Evolutionary conservation across 2,888 invertebrate species (phyloP).

Genomic region (Torymus tubicola): DNA sequence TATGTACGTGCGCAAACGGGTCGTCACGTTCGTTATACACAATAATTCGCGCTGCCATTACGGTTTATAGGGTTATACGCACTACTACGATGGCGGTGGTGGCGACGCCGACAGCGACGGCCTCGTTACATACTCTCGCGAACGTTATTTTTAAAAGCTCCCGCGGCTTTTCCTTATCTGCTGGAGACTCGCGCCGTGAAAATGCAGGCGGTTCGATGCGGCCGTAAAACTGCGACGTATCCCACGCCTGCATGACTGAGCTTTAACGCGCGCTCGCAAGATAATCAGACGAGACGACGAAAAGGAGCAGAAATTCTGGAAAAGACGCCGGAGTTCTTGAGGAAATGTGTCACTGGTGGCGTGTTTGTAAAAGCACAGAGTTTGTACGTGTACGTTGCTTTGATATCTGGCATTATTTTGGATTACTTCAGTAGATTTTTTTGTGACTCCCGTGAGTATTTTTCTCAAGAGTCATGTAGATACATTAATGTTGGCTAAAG

Average conservation of each 20-base stretch:
- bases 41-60: constrained; percentile 33
- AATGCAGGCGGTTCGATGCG: constrained; percentile 6
- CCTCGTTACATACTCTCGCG: neutral
- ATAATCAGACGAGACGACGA: neutral
- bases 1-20: neutral
- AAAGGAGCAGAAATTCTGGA: no score
- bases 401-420: no score
- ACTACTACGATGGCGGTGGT: no score
- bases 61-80: constrained; percentile 32
- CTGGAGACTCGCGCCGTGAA: neutral
- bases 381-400: no score
- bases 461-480: no score
- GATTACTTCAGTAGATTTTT: no score
- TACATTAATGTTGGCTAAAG: no score
- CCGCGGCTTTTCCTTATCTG: constrained; percentile 23
- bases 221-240: neutral
- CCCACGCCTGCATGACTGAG: constrained; percentile 8
- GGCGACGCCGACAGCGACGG: neutral
- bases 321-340: no score
- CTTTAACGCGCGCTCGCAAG: constrained; percentile 2
- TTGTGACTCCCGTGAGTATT: no score
- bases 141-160: constrained; percentile 43
- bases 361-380: no score
- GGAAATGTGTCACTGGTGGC: no score
- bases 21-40: constrained; percentile 48